Evolutionary conservation across 2,888 invertebrate genomes (phyloP).

Genomic region (Abrostola tripartita): DNA sequence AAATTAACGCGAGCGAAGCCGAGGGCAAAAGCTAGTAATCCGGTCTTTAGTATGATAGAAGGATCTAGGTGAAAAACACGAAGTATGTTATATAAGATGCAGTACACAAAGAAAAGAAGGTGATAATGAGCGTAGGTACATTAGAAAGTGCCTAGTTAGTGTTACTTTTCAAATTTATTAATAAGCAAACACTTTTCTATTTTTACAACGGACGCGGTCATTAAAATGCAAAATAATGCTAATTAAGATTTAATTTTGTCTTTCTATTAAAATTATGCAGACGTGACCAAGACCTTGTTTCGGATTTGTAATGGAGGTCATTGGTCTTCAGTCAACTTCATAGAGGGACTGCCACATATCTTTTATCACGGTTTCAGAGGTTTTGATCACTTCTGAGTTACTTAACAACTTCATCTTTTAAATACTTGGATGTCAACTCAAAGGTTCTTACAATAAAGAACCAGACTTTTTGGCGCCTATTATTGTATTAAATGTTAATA

Average conservation of each 20-base stretch:
- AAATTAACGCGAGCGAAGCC: too few species aligned
- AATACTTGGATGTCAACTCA: neutral
- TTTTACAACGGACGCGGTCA: too few species aligned
- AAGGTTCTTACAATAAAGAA: neutral
- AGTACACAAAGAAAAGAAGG: slow-evolving; percentile 4
- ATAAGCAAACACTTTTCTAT: too few species aligned
- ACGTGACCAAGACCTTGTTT: neutral
- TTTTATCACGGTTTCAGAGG: too few species aligned
- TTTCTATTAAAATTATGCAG: neutral
- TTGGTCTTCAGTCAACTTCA: too few species aligned
- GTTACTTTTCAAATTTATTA: neutral
- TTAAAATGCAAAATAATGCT: neutral
- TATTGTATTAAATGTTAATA: neutral
- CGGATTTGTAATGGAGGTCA: neutral
- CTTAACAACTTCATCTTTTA: neutral
- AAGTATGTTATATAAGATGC: neutral
- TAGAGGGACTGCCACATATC: too few species aligned
- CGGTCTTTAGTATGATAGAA: too few species aligned
- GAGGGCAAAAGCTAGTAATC: too few species aligned
- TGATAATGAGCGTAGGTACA: slow-evolving; percentile 6
- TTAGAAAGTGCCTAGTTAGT: slow-evolving; percentile 20
- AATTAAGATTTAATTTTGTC: neutral
- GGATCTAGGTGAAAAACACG: neutral
- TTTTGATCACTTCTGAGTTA: neutral
- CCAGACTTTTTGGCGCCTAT: too few species aligned